Percentiles rank a stretch among this genome's conserved stretches.
Evolutionary conservation across 2,113 vertebrate genomes (phyloP).

Genomic region (Lepisosteus oculatus): DNA sequence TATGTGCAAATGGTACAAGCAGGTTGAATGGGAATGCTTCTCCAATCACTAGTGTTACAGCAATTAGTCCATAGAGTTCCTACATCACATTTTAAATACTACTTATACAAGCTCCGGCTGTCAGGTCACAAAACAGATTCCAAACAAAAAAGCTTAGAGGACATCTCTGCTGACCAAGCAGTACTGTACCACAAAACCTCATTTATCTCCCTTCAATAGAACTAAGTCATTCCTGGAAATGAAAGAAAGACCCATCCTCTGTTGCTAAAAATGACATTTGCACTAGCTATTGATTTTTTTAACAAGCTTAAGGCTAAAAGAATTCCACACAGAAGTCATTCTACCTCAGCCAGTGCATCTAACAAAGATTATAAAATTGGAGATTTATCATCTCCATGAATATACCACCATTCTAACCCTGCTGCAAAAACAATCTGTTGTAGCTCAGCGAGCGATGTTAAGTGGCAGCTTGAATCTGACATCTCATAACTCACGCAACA

Average conservation of each 20-base stretch:
- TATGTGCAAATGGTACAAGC: no score
- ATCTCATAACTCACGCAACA: conserved; percentile 9
- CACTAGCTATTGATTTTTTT: neutral
- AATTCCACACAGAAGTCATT: neutral
- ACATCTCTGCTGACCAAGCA: neutral
- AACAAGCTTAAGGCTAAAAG: neutral
- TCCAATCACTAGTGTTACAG: no score
- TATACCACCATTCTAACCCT: conserved; percentile 7
- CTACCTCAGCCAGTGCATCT: neutral
- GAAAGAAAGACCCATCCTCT: no score
- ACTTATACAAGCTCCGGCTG: no score
- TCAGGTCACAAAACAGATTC: neutral
- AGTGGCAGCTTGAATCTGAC: conserved; percentile 9
- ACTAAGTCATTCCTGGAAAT: no score
- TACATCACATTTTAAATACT: no score
- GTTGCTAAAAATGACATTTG: neutral
- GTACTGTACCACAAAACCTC: neutral
- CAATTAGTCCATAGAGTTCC: no score
- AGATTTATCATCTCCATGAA: conserved; percentile 20
- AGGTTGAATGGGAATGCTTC: no score
- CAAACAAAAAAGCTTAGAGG: neutral
- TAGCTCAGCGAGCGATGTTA: conserved; percentile 7
- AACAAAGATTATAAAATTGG: neutral
- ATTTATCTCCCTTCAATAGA: no score
- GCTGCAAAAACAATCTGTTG: conserved; percentile 10